These are phyloP conservation scores for Phoebastria nigripes DNA, from an alignment of 2,797 vertebrate genomes.

Conservation along the genomic window DNA sequence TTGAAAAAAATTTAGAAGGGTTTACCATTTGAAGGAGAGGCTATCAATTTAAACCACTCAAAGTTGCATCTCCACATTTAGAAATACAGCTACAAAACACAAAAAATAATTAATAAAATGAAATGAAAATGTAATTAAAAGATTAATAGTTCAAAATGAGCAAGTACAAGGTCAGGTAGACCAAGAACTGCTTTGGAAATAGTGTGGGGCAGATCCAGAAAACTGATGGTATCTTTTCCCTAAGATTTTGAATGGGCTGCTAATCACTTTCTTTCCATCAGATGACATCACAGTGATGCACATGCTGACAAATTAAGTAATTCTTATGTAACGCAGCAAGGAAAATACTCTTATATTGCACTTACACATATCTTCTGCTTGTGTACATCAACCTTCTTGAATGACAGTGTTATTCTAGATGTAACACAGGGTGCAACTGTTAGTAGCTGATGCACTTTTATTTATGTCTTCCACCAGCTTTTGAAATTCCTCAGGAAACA, in stretches of 20 bases:
- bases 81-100: neutral
- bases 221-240: neutral
- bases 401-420: neutral
- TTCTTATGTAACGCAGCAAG: neutral
- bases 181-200: neutral
- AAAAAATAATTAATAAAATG: neutral
- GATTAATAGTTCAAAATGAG: neutral
- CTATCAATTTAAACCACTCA: neutral
- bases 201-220: neutral
- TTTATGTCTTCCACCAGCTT: neutral
- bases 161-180: neutral
- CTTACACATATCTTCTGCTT: neutral
- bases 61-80: neutral
- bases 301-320: neutral
- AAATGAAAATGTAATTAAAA: neutral
- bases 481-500: neutral
- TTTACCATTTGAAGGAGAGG: neutral
- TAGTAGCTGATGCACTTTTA: neutral
- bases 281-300: neutral
- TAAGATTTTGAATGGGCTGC: neutral
- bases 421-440: neutral
- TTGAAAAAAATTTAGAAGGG: neutral
- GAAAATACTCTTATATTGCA: neutral
- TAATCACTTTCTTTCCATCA: neutral
- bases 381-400: neutral